Evolutionary conservation across 1,140 invertebrate species (phyloP), one percentile per base, ranked within the genome.

Genomic region (Pogonus chalceus): DNA sequence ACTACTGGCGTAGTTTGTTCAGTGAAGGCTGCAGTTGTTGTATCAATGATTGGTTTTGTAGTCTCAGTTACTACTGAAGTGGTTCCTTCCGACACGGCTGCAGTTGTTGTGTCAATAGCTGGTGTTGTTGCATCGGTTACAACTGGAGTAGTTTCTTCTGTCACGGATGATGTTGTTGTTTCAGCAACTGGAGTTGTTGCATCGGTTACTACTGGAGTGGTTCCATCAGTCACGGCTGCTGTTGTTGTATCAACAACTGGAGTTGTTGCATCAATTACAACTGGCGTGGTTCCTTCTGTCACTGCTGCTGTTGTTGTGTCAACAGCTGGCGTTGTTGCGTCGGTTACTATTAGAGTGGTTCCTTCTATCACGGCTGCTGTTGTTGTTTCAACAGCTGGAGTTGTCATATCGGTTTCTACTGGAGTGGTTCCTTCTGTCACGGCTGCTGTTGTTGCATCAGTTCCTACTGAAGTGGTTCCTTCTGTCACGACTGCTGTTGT

Each of bases 291-390:
- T 4, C 23, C 9, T 31, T 20, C 3, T 53, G 21, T 4, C 10
- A 16, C 21, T 7, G 52, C 24, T 53, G 52, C 22, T 9, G 3
- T 49, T n/a, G 20, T 10, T 47, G 20, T 21, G 23, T 10, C 21
- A 22, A 2, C 2, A 12, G 7, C 47, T 22, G 20, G 64, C 55
- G 12, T 7, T 56, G 43, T 57, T 56, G 52, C n/a, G 1, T 35
- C 35, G 58, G 49, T 55, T 55, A 37, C 59, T 24, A 2, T 61
- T 24, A 7, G 50, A 57, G 37, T 55, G 56, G 35, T 60, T 59
- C 57, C 64, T 62, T 16, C 23, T 12, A 37, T 37, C 46, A 53
- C 62, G 67, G 55, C 63, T 4, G 22, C 50, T 65, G 53, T 60
- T 58, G 56, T 67, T 65, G 37, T 60, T 16, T 56, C 56, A 12